Evolutionary conservation across 2,888 invertebrate species (phyloP).

Genomic region (Oithona nana): DNA sequence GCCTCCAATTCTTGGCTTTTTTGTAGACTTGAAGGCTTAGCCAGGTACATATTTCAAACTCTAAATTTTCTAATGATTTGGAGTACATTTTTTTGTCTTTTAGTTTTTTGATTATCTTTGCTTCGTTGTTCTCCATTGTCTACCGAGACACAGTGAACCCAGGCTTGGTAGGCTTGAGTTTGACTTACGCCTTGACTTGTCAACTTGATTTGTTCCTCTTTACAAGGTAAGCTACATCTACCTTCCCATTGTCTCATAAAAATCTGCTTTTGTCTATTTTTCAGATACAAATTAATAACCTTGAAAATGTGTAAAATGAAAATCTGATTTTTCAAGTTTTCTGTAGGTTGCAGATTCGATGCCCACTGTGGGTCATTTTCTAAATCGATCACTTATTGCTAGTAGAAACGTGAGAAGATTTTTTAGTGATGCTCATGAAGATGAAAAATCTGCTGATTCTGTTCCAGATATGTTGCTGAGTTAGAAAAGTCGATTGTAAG

Average conservation of each 20-base stretch:
- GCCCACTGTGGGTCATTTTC: too few species aligned
- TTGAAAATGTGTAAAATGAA: too few species aligned
- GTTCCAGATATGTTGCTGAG: conserved; percentile 34
- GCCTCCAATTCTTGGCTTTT: conserved; percentile 88
- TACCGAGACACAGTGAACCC: conserved; percentile 47
- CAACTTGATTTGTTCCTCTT: background rate
- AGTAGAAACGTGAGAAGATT: too few species aligned
- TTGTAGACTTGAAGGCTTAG: conserved; percentile 47
- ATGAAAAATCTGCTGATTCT: conserved; percentile 36
- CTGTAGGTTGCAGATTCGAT: too few species aligned
- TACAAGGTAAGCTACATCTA: background rate
- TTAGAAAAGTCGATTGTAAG: conserved; percentile 37
- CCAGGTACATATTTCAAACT: conserved; percentile 75
- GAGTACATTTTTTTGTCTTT: conserved; percentile 49
- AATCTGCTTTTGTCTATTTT: too few species aligned
- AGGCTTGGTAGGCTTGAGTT: conserved; percentile 39
- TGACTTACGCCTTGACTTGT: conserved; percentile 36
- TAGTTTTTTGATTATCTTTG: conserved; percentile 81
- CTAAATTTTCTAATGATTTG: conserved; percentile 56
- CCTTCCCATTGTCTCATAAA: background rate
- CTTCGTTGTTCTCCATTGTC: conserved; percentile 77
- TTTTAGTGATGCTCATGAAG: too few species aligned
- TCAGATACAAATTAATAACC: too few species aligned
- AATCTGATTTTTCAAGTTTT: too few species aligned
- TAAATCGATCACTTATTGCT: too few species aligned